Percentiles rank a stretch among this genome's conserved stretches.
phyloP scores from a whole-genome alignment of 2,113 vertebrate species.

The Megalops atlanticus region DNA sequence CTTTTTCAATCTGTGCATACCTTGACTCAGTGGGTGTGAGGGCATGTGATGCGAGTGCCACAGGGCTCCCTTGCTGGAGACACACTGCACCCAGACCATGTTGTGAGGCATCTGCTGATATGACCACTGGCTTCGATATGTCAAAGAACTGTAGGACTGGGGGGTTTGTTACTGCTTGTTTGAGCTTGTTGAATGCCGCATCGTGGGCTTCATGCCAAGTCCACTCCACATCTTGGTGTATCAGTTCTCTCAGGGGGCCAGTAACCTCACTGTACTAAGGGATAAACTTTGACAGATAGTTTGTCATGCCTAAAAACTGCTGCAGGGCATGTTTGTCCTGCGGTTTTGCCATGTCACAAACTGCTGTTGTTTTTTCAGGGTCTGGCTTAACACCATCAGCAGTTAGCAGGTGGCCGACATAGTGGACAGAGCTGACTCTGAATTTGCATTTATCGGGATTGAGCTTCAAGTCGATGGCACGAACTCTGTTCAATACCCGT shows the following conservation, averaged over 20 bases:
- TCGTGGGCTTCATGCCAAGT: background rate
- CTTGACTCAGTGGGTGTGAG: background rate
- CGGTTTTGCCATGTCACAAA: background rate
- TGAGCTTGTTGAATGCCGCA: background rate
- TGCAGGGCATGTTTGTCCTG: slow-evolving; percentile 3
- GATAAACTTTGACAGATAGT: slow-evolving; percentile 26
- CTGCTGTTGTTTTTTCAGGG: slow-evolving; percentile 16
- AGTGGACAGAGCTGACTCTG: background rate
- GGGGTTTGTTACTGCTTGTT: background rate
- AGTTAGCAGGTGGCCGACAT: slow-evolving; percentile 14
- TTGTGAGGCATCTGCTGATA: slow-evolving; percentile 22
- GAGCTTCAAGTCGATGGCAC: background rate
- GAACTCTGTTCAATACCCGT: slow-evolving; percentile 4
- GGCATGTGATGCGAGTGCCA: background rate
- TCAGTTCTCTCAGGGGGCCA: slow-evolving; percentile 9
- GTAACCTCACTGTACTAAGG: background rate
- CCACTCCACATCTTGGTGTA: slow-evolving; percentile 10
- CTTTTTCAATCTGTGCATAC: slow-evolving; percentile 11
- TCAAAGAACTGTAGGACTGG: slow-evolving; percentile 21
- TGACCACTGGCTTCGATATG: background rate
- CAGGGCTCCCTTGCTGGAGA: background rate
- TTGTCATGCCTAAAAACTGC: slow-evolving; percentile 25
- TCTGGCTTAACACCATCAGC: slow-evolving; percentile 6
- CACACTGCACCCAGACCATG: slow-evolving; percentile 8
- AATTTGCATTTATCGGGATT: slow-evolving; percentile 16